phyloP scores from a whole-genome alignment of 2,797 vertebrate species.

The Cynopterus sphinx region DNA sequence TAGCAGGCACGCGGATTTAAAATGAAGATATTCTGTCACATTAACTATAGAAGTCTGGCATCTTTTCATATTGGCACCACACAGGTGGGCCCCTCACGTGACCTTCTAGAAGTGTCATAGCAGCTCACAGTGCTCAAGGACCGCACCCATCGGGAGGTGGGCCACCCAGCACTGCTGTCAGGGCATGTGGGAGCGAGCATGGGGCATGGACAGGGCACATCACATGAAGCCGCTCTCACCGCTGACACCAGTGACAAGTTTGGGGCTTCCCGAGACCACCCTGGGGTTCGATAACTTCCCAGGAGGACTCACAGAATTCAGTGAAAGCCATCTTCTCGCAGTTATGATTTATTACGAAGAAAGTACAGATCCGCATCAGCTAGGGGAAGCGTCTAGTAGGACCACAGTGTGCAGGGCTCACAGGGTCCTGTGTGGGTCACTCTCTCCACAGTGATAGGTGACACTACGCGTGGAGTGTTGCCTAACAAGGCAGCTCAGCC shows the following conservation, averaged over 20 bases:
- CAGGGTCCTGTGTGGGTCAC: too few species aligned
- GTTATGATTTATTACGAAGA: neutral
- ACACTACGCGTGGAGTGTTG: fast-evolving
- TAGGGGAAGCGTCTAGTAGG: too few species aligned
- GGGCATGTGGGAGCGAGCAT: neutral
- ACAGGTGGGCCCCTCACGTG: fast-evolving
- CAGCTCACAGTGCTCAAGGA: neutral
- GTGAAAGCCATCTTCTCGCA: neutral
- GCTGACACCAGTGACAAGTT: neutral
- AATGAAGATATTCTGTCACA: neutral
- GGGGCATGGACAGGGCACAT: fast-evolving
- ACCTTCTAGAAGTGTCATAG: fast-evolving
- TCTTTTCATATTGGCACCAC: fast-evolving
- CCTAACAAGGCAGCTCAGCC: neutral
- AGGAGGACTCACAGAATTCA: neutral
- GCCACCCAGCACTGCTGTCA: fast-evolving
- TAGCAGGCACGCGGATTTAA: neutral
- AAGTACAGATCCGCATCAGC: neutral
- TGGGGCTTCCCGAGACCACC: neutral
- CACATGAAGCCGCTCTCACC: fast-evolving
- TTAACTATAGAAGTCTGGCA: fast-evolving
- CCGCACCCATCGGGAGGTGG: neutral
- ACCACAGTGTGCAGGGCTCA: fast-evolving
- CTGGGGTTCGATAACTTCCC: neutral
- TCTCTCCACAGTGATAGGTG: fast-evolving